These are phyloP conservation scores for Chionomys nivalis DNA, from an alignment of 2,113 vertebrate genomes.

Conservation along the genomic window DNA sequence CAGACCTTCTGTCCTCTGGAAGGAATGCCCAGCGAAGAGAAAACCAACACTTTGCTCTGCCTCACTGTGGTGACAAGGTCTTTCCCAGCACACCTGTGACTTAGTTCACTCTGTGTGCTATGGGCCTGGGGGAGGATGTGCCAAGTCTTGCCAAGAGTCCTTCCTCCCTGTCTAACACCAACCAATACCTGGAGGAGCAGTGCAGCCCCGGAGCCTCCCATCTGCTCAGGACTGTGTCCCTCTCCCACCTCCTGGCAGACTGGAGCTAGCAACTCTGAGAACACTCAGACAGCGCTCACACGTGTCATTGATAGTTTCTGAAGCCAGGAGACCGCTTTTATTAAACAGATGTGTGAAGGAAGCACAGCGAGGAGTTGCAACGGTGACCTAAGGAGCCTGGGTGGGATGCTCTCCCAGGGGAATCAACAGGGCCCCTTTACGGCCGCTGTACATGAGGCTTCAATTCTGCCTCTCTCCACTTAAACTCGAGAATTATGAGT, in stretches of 20 bases:
- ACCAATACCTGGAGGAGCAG: background rate
- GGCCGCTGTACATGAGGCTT: background rate
- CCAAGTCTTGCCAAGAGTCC: background rate
- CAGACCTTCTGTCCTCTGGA: background rate
- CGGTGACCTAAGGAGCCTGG: background rate
- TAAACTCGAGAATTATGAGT: conserved; percentile 52
- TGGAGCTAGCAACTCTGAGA: background rate
- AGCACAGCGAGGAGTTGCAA: background rate
- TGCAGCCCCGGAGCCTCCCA: background rate
- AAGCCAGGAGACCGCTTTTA: conserved; percentile 57
- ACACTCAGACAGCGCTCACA: conserved; percentile 6
- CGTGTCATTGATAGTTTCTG: conserved; percentile 38
- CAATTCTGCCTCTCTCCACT: conserved; percentile 2
- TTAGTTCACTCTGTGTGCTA: background rate
- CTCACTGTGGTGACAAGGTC: background rate
- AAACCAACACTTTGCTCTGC: background rate
- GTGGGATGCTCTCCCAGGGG: background rate
- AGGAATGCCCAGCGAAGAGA: background rate
- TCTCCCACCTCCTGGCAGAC: background rate
- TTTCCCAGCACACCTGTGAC: background rate
- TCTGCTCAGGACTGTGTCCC: background rate
- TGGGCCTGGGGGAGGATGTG: background rate
- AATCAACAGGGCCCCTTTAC: background rate
- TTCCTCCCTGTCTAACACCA: background rate
- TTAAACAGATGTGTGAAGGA: conserved; percentile 54